Percentiles rank a stretch among this genome's conserved stretches.
Conservation (phyloP, 1,140 invertebrate genomes). For the Solenopsis invicta region DNA sequence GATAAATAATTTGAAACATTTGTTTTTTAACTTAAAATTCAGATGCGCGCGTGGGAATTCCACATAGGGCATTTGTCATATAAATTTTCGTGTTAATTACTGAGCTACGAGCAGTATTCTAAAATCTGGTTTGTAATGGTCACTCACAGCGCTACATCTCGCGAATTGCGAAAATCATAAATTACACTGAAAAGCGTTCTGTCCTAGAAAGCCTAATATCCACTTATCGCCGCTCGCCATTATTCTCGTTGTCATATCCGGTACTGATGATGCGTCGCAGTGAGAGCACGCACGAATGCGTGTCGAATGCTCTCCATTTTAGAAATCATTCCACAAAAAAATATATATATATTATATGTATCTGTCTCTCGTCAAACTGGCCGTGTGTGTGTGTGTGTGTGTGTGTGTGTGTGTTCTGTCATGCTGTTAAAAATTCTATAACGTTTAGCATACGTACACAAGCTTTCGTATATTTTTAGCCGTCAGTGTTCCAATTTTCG, state of each 20-base stretch:
- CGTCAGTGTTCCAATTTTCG: constrained; percentile 42
- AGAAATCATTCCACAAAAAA: constrained; percentile 8
- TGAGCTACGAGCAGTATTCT: neutral
- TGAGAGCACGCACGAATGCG: constrained; percentile 26
- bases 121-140: constrained; percentile 34
- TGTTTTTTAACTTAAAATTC: neutral
- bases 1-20: neutral
- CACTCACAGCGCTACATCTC: neutral
- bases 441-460: constrained; percentile 28
- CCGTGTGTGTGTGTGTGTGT: neutral
- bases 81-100: constrained; percentile 36
- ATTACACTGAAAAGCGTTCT: constrained; percentile 53
- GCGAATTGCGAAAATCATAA: constrained; percentile 57
- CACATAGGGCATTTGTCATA: neutral
- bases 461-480: constrained; percentile 35
- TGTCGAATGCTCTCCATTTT: neutral
- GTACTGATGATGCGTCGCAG: neutral
- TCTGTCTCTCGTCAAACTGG: neutral
- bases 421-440: constrained; percentile 29
- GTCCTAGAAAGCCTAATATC: constrained; percentile 63
- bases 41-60: neutral
- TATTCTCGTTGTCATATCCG: constrained; percentile 56
- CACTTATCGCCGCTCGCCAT: constrained; percentile 59
- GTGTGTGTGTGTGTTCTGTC: neutral
- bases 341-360: neutral